phyloP scores from a whole-genome alignment of 1,140 invertebrate species.

The Hylaeus volcanicus region DNA sequence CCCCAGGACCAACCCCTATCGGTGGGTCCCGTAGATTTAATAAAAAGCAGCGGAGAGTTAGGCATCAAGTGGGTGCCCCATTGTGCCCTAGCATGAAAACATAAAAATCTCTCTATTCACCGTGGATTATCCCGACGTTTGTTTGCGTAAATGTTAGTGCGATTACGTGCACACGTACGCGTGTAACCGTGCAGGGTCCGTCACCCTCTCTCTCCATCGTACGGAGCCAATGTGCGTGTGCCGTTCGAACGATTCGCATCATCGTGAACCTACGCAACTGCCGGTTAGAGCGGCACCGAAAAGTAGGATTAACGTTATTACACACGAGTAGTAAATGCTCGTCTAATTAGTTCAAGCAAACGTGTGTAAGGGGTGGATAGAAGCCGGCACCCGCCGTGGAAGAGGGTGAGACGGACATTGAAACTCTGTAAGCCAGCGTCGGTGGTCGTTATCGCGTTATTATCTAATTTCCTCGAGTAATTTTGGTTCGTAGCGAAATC shows the following conservation, averaged over 20 bases:
- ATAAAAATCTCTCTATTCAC: constrained; percentile 81
- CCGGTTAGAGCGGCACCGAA: constrained; percentile 56
- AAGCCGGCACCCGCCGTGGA: constrained; percentile 1
- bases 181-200: constrained; percentile 6
- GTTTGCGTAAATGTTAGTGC: constrained; percentile 59
- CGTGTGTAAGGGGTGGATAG: constrained; percentile 27
- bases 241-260: constrained; percentile 41
- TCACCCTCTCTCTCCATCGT: background rate
- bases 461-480: constrained; percentile 51
- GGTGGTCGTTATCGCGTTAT: constrained; percentile 40
- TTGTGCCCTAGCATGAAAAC: constrained; percentile 80
- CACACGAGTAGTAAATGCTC: constrained; percentile 62
- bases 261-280: constrained; percentile 53
- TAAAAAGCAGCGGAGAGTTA: constrained; percentile 77
- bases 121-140: constrained; percentile 74
- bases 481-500: background rate
- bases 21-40: constrained; percentile 74
- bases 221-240: constrained; percentile 42
- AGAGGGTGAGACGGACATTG: constrained; percentile 26
- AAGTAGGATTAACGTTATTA: constrained; percentile 73
- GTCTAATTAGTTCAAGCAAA: constrained; percentile 69
- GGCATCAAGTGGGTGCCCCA: constrained; percentile 79
- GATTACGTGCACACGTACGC: constrained; percentile 46
- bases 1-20: constrained; percentile 46
- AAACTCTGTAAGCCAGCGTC: constrained; percentile 43